phyloP scores from a whole-genome alignment of 2,113 vertebrate genomes.

The Lucifuga dentata region DNA sequence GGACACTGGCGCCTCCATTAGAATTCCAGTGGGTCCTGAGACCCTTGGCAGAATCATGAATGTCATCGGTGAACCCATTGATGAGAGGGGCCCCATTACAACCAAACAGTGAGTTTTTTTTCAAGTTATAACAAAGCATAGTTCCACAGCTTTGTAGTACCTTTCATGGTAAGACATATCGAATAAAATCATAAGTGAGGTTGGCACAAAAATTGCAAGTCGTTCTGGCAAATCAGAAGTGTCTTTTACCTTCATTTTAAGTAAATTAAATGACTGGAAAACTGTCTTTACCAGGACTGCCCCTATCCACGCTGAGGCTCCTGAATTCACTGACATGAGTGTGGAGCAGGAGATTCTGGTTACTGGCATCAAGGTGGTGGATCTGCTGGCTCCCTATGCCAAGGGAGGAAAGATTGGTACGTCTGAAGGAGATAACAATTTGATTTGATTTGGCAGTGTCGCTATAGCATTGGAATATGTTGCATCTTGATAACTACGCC shows the following conservation, averaged over 20 bases:
- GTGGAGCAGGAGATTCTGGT: slow-evolving; percentile 99
- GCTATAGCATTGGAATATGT: no score
- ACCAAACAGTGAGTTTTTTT: slow-evolving; percentile 91
- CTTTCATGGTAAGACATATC: no score
- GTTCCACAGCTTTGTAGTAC: no score
- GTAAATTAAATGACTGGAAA: neutral
- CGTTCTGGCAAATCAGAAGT: no score
- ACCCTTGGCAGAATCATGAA: slow-evolving; percentile 99
- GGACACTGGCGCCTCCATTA: slow-evolving; percentile 95
- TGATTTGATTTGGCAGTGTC: no score
- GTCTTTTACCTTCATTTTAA: no score
- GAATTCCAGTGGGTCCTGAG: slow-evolving; percentile 96
- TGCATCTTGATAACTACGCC: neutral
- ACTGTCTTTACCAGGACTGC: slow-evolving; percentile 83
- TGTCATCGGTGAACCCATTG: slow-evolving; percentile 97
- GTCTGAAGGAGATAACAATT: slow-evolving; percentile 62
- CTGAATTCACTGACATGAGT: slow-evolving; percentile 97
- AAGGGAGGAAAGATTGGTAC: slow-evolving; percentile 98
- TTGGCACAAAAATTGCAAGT: no score
- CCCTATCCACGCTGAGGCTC: slow-evolving; percentile 97
- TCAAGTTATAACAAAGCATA: no score
- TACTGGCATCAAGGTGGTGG: slow-evolving; percentile 98
- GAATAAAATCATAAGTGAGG: no score
- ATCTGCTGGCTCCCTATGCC: slow-evolving; percentile 96
- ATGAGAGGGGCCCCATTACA: slow-evolving; percentile 95